Conservation (phyloP, 2,113 vertebrate species). For the Taxidea taxus region DNA sequence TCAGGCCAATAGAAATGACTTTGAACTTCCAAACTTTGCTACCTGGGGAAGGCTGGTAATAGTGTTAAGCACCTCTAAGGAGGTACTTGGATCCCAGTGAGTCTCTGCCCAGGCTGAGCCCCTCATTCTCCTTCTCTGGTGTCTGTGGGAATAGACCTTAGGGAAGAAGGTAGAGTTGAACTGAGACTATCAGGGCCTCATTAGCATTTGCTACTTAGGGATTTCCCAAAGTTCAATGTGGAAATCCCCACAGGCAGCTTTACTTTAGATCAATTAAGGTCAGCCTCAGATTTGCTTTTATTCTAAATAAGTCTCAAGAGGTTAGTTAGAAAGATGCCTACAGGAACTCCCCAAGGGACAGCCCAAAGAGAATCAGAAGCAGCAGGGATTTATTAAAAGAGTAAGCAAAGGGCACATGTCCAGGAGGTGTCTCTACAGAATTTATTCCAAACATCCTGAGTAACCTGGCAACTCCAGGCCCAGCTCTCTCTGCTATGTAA, state of each 20-base stretch:
- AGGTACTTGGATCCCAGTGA: background rate
- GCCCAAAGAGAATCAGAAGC: background rate
- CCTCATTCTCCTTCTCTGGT: background rate
- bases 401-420: background rate
- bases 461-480: background rate
- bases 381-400: conserved; percentile 44
- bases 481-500: background rate
- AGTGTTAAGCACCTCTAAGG: background rate
- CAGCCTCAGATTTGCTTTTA: conserved; percentile 35
- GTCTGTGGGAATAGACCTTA: background rate
- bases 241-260: conserved; percentile 47
- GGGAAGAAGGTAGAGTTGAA: background rate
- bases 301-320: conserved; percentile 51
- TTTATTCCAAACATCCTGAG: background rate
- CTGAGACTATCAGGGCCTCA: background rate
- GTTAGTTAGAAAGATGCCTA: conserved; percentile 45
- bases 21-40: conserved; percentile 55
- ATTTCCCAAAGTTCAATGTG: conserved; percentile 6
- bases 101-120: background rate
- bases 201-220: conserved; percentile 47
- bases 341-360: background rate
- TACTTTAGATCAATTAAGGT: conserved; percentile 33
- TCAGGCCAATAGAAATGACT: conserved; percentile 32
- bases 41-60: background rate
- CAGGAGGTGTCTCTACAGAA: background rate